These are phyloP conservation scores for Oryzias celebensis DNA, from an alignment of 2,113 vertebrate species.

Conservation along the genomic window DNA sequence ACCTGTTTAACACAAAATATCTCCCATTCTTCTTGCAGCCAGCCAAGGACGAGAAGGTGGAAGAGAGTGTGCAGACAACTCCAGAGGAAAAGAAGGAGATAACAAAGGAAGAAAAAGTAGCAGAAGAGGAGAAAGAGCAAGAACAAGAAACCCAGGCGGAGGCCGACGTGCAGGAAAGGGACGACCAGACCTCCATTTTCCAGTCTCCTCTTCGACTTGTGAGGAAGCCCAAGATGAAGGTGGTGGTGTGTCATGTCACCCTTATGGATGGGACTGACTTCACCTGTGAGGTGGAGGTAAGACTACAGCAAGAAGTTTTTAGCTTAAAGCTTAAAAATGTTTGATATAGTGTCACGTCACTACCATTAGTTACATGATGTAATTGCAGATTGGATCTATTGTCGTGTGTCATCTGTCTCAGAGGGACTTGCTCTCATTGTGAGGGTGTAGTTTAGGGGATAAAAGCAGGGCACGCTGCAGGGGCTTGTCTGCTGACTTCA, in stretches of 20 bases:
- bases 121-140: conserved; percentile 70
- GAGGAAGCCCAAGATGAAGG: conserved; percentile 87
- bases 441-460: conserved; percentile 51
- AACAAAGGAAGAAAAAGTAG: conserved; percentile 69
- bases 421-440: conserved; percentile 30
- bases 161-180: conserved; percentile 64
- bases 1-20: not conserved
- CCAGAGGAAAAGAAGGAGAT: conserved; percentile 61
- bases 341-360: conserved; percentile 19
- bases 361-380: conserved; percentile 50
- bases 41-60: conserved; percentile 80
- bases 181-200: conserved; percentile 75
- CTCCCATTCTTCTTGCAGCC: conserved; percentile 67
- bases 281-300: conserved; percentile 91
- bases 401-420: not conserved
- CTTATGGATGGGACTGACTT: conserved; percentile 89
- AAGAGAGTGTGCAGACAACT: conserved; percentile 67
- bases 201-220: conserved; percentile 78
- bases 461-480: conserved; percentile 45
- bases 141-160: conserved; percentile 77
- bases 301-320: not conserved
- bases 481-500: conserved; percentile 59
- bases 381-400: conserved; percentile 52
- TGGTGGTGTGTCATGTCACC: conserved; percentile 85
- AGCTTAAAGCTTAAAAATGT: not conserved